phyloP scores from a whole-genome alignment of 2,888 invertebrate species.

The Agrypnus murinus region DNA sequence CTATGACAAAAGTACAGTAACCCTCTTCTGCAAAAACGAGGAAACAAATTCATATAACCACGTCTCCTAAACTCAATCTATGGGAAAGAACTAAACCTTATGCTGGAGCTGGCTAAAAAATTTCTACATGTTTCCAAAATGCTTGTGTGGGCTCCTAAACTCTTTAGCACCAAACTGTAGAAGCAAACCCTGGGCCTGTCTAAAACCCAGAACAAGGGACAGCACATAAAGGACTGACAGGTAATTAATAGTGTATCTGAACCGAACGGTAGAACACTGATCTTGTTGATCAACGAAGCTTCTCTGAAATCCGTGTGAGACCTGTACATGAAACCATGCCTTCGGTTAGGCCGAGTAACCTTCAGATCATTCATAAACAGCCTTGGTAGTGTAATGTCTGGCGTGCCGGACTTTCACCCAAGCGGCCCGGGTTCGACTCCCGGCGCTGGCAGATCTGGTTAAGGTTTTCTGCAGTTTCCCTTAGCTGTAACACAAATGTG shows the following conservation, averaged over 20 bases:
- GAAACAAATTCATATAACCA: too few species aligned
- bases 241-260: conserved; percentile 5
- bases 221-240: not conserved
- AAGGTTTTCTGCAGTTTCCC: too few species aligned
- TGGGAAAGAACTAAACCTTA: too few species aligned
- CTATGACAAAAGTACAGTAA: too few species aligned
- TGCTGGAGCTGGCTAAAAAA: not conserved
- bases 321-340: not conserved
- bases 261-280: not conserved
- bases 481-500: too few species aligned
- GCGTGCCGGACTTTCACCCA: too few species aligned
- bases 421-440: too few species aligned
- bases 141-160: not conserved
- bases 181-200: not conserved
- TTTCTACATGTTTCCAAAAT: not conserved
- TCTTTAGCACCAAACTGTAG: not conserved
- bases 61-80: too few species aligned
- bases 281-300: not conserved
- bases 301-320: not conserved
- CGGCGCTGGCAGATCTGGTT: too few species aligned
- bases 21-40: too few species aligned
- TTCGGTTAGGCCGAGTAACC: not conserved
- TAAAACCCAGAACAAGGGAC: conserved; percentile 5
- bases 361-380: not conserved
- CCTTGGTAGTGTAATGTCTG: too few species aligned